These are phyloP conservation scores for Onychorhynchus coronatus DNA, from an alignment of 2,113 vertebrate genomes.

Conservation along the genomic window DNA sequence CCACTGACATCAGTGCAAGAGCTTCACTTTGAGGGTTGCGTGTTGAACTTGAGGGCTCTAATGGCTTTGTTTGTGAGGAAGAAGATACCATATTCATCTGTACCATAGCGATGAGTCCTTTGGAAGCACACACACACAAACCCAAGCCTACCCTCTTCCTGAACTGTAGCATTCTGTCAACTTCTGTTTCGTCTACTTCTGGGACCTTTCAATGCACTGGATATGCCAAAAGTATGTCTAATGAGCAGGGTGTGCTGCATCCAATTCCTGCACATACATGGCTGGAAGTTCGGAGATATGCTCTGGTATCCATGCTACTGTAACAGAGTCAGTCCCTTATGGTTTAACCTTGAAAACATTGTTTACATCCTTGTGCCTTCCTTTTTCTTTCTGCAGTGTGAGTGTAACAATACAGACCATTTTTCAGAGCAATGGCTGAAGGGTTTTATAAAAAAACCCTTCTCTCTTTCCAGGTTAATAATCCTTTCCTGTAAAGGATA, in stretches of 20 bases:
- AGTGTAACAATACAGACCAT: neutral
- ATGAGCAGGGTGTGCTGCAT: neutral
- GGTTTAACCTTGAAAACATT: neutral
- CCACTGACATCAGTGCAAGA: neutral
- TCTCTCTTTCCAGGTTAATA: neutral
- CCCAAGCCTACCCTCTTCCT: neutral
- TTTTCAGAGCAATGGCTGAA: neutral
- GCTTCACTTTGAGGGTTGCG: neutral
- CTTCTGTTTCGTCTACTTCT: neutral
- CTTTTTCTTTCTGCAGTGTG: neutral
- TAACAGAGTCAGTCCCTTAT: neutral
- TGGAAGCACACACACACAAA: neutral
- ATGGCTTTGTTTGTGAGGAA: neutral
- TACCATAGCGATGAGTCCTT: neutral
- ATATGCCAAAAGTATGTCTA: neutral
- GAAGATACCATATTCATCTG: neutral
- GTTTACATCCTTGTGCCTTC: neutral
- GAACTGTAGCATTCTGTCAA: neutral
- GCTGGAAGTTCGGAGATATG: neutral
- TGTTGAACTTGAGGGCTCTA: fast-evolving
- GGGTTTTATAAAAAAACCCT: neutral
- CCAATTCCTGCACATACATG: neutral
- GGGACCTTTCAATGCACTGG: neutral
- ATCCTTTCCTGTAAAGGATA: neutral
- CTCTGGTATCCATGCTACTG: neutral